phyloP scores from a whole-genome alignment of 2,113 vertebrate genomes.

The Kobus ellipsiprymnus region DNA sequence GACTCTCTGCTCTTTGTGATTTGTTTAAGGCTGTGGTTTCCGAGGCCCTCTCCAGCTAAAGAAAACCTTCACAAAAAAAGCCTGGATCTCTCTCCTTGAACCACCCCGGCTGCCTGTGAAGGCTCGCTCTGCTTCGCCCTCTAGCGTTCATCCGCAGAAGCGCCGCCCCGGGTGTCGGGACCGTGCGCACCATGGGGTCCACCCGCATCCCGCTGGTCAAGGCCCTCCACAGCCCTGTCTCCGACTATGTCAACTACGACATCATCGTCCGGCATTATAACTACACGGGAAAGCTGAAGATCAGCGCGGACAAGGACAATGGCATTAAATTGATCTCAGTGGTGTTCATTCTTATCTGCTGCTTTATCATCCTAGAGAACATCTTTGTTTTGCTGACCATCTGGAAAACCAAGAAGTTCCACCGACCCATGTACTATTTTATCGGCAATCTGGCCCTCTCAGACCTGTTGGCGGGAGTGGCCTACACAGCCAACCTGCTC shows the following conservation, averaged over 20 bases:
- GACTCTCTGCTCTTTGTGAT: conserved; percentile 66
- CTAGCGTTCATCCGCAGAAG: conserved; percentile 67
- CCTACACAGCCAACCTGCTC: conserved; percentile 94
- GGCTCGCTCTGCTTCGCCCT: conserved; percentile 33
- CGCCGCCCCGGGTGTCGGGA: neutral
- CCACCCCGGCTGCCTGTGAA: neutral
- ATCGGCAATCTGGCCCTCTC: conserved; percentile 98
- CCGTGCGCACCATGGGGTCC: conserved; percentile 73
- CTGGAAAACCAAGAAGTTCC: conserved; percentile 99
- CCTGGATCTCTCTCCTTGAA: conserved; percentile 12
- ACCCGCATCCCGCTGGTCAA: conserved; percentile 63
- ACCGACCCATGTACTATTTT: conserved; percentile 99
- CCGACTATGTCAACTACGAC: conserved; percentile 84
- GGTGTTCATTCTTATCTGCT: conserved; percentile 97
- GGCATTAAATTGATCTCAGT: conserved; percentile 89
- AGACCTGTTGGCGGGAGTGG: conserved; percentile 94
- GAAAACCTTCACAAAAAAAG: neutral
- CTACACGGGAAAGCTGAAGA: conserved; percentile 91
- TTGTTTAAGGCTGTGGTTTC: conserved; percentile 69
- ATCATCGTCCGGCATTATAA: conserved; percentile 95
- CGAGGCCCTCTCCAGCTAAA: conserved; percentile 55
- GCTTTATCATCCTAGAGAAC: conserved; percentile 97
- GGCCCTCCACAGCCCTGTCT: conserved; percentile 71
- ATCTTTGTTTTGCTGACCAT: conserved; percentile 96
- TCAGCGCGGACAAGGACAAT: conserved; percentile 82